Conservation (phyloP, 2,888 invertebrate species). For the Dilophus febrilis region DNA sequence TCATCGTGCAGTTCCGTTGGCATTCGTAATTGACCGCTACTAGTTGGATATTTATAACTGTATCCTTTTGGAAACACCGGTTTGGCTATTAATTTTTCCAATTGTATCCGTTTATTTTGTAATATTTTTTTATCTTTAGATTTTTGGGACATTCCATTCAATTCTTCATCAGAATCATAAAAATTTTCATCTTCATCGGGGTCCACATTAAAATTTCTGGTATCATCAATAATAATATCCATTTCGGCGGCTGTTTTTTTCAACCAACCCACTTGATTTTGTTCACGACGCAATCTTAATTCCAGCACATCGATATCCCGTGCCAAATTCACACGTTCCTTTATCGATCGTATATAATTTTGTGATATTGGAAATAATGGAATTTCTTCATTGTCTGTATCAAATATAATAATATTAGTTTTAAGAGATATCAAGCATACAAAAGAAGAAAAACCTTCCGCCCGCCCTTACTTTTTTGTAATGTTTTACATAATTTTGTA, state of each 20-base stretch:
- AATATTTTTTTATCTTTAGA: conserved; percentile 26
- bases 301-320: conserved; percentile 64
- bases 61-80: conserved; percentile 52
- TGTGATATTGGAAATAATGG: conserved; percentile 65
- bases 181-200: conserved; percentile 10
- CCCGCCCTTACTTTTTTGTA: conserved; percentile 60
- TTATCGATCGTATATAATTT: conserved; percentile 40
- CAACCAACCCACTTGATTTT: conserved; percentile 66
- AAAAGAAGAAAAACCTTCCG: conserved; percentile 1
- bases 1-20: conserved; percentile 16
- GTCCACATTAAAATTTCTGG: too few species aligned
- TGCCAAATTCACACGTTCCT: conserved; percentile 57
- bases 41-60: conserved; percentile 38
- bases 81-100: conserved; percentile 35
- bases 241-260: conserved; percentile 73
- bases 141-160: conserved; percentile 20
- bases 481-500: conserved; percentile 60
- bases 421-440: conserved; percentile 1
- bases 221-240: conserved; percentile 80
- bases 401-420: conserved; percentile 2
- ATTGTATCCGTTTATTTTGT: conserved; percentile 33
- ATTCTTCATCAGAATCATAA: conserved; percentile 26
- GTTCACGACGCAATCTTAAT: conserved; percentile 41
- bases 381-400: conserved; percentile 40
- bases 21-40: conserved; percentile 20